Percentiles rank a stretch among this genome's conserved stretches.
Evolutionary conservation across 2,113 vertebrate genomes (phyloP).

Genomic region (Cheirogaleus medius): DNA sequence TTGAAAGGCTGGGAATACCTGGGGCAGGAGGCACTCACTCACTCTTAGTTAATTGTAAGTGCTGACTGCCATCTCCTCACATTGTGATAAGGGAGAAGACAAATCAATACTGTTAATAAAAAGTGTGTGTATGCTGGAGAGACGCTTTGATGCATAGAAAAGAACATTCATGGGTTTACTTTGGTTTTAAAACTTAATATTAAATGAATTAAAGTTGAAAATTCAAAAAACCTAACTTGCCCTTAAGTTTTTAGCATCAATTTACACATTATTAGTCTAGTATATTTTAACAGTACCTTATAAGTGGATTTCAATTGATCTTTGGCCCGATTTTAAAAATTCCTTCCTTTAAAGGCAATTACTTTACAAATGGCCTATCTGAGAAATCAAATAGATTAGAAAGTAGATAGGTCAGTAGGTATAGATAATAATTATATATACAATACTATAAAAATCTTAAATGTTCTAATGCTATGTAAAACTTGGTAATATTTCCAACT

Average conservation of each 20-base stretch:
- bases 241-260: neutral
- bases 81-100: neutral
- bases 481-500: neutral
- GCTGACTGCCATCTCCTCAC: neutral
- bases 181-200: neutral
- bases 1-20: neutral
- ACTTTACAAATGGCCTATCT: neutral
- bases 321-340: neutral
- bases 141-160: neutral
- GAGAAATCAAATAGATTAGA: neutral
- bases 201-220: neutral
- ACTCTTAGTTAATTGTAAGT: neutral
- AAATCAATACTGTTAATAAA: neutral
- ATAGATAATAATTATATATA: neutral
- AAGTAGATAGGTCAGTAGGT: neutral
- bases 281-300: neutral
- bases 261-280: conserved; percentile 2
- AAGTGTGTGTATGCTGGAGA: neutral
- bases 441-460: neutral
- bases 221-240: neutral
- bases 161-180: neutral
- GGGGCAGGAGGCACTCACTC: neutral
- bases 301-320: neutral
- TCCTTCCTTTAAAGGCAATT: neutral
- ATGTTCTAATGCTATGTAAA: neutral